Conservation (phyloP, 2,113 vertebrate genomes). For the Copsychus sechellarum region DNA sequence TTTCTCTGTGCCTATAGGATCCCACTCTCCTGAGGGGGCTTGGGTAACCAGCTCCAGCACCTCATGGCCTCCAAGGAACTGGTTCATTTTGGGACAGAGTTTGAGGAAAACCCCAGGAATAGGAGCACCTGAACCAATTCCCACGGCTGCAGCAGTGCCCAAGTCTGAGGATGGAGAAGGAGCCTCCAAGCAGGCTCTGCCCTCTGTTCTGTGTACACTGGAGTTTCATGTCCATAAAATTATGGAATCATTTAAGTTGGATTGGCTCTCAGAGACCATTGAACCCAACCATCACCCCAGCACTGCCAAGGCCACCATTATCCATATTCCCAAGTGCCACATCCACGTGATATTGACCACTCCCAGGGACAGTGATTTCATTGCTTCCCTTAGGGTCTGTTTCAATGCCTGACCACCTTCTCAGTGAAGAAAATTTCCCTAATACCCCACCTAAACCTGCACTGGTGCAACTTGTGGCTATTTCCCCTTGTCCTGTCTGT, state of each 20-base stretch:
- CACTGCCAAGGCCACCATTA: neutral
- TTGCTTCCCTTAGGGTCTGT: neutral
- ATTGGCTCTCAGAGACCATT: neutral
- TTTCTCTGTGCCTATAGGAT: neutral
- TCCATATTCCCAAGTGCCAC: neutral
- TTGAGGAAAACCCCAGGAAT: neutral
- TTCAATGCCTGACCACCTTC: neutral
- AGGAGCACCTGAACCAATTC: neutral
- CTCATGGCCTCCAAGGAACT: fast-evolving
- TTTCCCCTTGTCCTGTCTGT: neutral
- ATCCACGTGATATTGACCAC: neutral
- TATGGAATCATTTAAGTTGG: neutral
- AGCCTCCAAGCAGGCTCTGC: neutral
- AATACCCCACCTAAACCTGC: neutral
- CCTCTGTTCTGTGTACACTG: neutral
- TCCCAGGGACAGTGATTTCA: neutral
- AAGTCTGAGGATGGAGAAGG: neutral
- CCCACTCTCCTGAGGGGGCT: neutral
- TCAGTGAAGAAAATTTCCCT: neutral
- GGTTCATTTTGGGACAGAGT: neutral
- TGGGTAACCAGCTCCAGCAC: neutral
- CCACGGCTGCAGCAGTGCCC: fast-evolving
- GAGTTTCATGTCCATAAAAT: fast-evolving
- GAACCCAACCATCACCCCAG: neutral
- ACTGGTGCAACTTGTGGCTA: neutral